These are phyloP conservation scores for Seriola quinqueradiata DNA, from an alignment of 2,113 vertebrate genomes.

Conservation along the genomic window DNA sequence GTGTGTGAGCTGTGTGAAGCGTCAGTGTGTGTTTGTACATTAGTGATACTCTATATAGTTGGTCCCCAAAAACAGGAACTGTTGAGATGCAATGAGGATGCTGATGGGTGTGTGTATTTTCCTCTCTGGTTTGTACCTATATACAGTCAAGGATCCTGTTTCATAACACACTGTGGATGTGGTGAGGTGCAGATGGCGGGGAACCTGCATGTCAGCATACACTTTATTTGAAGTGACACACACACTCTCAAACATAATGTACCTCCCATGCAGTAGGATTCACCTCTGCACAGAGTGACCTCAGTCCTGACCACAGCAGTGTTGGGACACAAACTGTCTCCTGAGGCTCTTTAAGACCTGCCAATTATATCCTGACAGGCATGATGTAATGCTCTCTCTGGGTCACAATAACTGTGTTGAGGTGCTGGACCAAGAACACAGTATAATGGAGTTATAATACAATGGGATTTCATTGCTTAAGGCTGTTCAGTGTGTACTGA, in stretches of 20 bases:
- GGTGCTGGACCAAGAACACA: conserved; percentile 23
- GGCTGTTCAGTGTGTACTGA: neutral
- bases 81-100: conserved; percentile 82
- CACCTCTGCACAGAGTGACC: conserved; percentile 60
- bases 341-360: conserved; percentile 48
- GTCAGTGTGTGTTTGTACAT: conserved; percentile 47
- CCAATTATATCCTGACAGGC: conserved; percentile 32
- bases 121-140: conserved; percentile 69
- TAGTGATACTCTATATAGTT: conserved; percentile 79
- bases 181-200: conserved; percentile 7
- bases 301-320: conserved; percentile 36
- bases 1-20: neutral
- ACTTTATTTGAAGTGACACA: conserved; percentile 31
- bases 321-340: conserved; percentile 42
- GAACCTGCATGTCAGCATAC: conserved; percentile 22
- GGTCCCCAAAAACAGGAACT: conserved; percentile 83
- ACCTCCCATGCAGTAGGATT: conserved; percentile 32
- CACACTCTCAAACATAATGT: conserved; percentile 12
- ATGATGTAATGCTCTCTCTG: conserved; percentile 49
- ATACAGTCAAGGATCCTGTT: conserved; percentile 70
- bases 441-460: conserved; percentile 6
- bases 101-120: conserved; percentile 77
- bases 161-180: conserved; percentile 66
- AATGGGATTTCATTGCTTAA: conserved; percentile 25
- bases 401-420: conserved; percentile 28